A percentile compares a stretch with the other conserved stretches of the same genome.
phyloP scores from a whole-genome alignment of 2,113 vertebrate genomes.

The Coracopsis vasa region DNA sequence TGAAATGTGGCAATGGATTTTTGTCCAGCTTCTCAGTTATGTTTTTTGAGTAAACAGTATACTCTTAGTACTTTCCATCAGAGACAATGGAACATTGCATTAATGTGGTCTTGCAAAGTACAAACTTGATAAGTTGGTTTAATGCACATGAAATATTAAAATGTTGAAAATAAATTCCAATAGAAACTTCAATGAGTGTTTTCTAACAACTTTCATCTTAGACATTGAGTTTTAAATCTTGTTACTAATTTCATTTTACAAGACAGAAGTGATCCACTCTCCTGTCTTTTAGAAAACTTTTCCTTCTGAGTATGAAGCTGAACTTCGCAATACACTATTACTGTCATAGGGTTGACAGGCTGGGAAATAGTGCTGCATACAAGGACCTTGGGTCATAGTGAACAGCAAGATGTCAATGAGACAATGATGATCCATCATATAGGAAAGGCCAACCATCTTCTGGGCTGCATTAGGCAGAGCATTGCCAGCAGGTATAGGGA shows the following conservation, averaged over 20 bases:
- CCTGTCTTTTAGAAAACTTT: background rate
- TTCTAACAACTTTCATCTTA: background rate
- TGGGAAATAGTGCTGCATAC: background rate
- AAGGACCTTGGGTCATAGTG: background rate
- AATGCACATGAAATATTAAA: background rate
- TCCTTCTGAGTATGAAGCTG: background rate
- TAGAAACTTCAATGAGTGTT: background rate
- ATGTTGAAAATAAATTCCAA: background rate
- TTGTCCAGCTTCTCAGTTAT: background rate
- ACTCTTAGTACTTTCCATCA: background rate
- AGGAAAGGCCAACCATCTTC: background rate
- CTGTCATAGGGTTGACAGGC: background rate
- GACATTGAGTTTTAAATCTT: background rate
- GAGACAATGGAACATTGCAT: background rate
- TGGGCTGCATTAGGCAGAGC: background rate
- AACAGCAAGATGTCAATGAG: background rate
- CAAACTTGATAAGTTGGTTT: background rate
- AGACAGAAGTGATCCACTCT: background rate
- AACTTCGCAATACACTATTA: background rate
- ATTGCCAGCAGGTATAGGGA: background rate
- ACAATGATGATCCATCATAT: background rate
- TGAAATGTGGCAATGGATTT: background rate
- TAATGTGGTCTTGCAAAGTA: background rate
- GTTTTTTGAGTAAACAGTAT: background rate
- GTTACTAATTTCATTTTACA: background rate